These are phyloP conservation scores for Hyposmocoma kahamanoa DNA, from an alignment of 1,140 invertebrate genomes.

Conservation along the genomic window DNA sequence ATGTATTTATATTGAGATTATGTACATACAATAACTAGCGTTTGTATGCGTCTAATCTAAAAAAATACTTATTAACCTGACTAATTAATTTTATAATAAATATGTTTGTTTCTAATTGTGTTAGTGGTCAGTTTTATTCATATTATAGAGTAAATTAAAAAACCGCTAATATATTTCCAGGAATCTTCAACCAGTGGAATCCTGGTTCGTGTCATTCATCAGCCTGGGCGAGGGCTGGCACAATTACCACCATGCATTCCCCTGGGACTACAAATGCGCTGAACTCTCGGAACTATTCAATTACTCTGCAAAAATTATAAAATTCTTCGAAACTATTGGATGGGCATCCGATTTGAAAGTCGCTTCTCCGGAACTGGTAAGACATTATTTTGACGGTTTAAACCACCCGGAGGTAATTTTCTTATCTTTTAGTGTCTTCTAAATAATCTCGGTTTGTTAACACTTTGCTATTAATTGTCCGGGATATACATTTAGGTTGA, in stretches of 20 bases:
- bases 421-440: background rate
- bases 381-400: background rate
- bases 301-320: constrained; percentile 64
- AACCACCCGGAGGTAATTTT: background rate
- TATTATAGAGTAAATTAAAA: background rate
- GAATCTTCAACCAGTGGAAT: constrained; percentile 75
- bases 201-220: constrained; percentile 70
- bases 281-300: constrained; percentile 74
- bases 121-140: background rate
- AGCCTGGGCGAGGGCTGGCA: constrained; percentile 81
- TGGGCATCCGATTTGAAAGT: constrained; percentile 79
- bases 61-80: no score
- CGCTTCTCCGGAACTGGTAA: constrained; percentile 69
- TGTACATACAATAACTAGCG: background rate
- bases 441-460: background rate
- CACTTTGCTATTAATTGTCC: background rate
- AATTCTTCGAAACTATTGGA: constrained; percentile 63
- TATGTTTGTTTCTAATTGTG: background rate
- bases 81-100: no score
- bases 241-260: constrained; percentile 88
- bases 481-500: background rate
- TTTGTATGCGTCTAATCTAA: no score
- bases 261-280: constrained; percentile 81
- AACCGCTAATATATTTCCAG: constrained; percentile 47
- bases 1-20: background rate